Evolutionary conservation across 2,888 invertebrate species (phyloP).

Genomic region (Rhogogaster chlorosoma): DNA sequence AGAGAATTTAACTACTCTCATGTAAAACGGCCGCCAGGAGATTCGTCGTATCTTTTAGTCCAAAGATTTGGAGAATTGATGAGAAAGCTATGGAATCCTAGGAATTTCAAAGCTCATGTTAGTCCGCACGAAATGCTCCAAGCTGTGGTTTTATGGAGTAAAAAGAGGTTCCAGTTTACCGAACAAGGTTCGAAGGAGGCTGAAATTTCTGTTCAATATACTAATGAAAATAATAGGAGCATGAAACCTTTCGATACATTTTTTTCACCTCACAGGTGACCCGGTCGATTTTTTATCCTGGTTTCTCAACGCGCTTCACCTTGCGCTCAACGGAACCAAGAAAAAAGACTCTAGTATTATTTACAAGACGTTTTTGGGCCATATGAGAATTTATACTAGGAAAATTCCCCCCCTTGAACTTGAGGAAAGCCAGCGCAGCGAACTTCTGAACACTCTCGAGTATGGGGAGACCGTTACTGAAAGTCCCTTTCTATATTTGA

Average conservation of each 20-base stretch:
- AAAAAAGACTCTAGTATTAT: conserved; percentile 94
- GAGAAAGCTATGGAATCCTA: conserved; percentile 98
- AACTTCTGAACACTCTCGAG: conserved; percentile 89
- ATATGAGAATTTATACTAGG: conserved; percentile 93
- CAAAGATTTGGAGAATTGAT: conserved; percentile 97
- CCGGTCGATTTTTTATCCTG: conserved; percentile 98
- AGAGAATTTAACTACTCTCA: conserved; percentile 95
- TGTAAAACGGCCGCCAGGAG: conserved; percentile 96
- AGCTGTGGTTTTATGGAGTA: conserved; percentile 97
- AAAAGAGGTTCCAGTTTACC: conserved; percentile 98
- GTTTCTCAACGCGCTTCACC: conserved; percentile 97
- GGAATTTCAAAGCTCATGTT: conserved; percentile 99
- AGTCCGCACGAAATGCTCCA: conserved; percentile 99
- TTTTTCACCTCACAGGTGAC: conserved; percentile 84
- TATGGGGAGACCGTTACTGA: conserved; percentile 93
- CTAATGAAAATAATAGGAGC: not conserved
- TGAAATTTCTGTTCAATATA: not conserved
- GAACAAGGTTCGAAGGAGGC: conserved; percentile 87
- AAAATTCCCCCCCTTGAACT: conserved; percentile 96
- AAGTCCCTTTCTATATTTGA: conserved; percentile 96
- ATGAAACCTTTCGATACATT: not conserved
- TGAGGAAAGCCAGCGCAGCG: conserved; percentile 92
- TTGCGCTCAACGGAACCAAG: conserved; percentile 95
- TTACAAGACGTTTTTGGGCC: conserved; percentile 95
- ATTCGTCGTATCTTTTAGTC: conserved; percentile 94